Evolutionary conservation across 2,113 vertebrate genomes (phyloP).

Genomic region (Pleuronectes platessa): DNA sequence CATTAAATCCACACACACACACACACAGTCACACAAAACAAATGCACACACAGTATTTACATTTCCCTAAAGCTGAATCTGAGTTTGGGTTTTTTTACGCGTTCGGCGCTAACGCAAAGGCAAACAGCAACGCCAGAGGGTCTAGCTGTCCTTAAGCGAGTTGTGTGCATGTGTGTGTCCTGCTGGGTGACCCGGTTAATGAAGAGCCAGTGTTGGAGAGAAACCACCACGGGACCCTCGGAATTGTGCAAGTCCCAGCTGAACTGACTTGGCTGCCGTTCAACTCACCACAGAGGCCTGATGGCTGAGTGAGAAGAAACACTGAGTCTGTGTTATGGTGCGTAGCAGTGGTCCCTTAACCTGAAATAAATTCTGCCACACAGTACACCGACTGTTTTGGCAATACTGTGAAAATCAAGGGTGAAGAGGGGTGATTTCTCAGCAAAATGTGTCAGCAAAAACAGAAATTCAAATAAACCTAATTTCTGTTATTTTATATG

Average conservation of each 20-base stretch:
- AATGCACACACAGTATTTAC: slow-evolving; percentile 43
- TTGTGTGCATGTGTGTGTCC: slow-evolving; percentile 36
- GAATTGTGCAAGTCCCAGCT: slow-evolving; percentile 39
- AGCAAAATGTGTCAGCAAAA: neutral
- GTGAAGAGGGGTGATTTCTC: neutral
- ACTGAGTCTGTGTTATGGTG: slow-evolving; percentile 26
- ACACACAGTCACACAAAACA: slow-evolving; percentile 8
- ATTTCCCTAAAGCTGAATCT: slow-evolving; percentile 56
- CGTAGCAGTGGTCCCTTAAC: neutral
- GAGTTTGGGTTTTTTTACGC: slow-evolving; percentile 5
- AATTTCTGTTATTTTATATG: neutral
- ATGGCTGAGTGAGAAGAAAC: slow-evolving; percentile 50
- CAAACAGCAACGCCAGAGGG: slow-evolving; percentile 22
- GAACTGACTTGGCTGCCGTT: slow-evolving; percentile 56
- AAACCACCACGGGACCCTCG: slow-evolving; percentile 61
- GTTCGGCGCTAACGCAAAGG: slow-evolving; percentile 30
- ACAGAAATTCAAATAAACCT: no score
- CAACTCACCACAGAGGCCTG: slow-evolving; percentile 39
- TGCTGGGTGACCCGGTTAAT: slow-evolving; percentile 38
- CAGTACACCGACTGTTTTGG: neutral
- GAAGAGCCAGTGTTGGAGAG: slow-evolving; percentile 45
- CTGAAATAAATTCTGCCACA: slow-evolving; percentile 12
- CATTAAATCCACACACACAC: slow-evolving; percentile 58
- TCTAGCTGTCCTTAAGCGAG: slow-evolving; percentile 41
- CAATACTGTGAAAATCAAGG: slow-evolving; percentile 1